phyloP scores from a whole-genome alignment of 2,113 vertebrate species.

The Gallinago paraguaiae region DNA sequence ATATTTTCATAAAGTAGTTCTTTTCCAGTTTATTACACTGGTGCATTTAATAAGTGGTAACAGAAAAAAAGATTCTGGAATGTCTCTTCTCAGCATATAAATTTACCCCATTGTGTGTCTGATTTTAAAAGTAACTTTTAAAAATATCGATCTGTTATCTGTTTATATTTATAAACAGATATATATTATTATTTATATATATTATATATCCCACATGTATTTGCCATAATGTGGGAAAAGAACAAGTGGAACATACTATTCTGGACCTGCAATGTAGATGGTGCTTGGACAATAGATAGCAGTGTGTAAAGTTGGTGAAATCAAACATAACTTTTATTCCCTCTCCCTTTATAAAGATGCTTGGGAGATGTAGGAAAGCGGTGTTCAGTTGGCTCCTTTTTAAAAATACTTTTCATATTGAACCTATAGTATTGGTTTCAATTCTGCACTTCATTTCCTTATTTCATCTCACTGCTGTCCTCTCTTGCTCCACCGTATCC shows the following conservation, averaged over 20 bases:
- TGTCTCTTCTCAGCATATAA: not conserved
- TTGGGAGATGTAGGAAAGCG: not conserved
- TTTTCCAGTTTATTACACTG: not conserved
- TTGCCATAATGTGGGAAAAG: not conserved
- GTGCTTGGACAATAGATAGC: not conserved
- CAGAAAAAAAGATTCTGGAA: not conserved
- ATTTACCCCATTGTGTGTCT: not conserved
- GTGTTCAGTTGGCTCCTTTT: not conserved
- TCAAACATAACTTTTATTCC: not conserved
- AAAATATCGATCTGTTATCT: not conserved
- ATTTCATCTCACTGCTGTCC: not conserved
- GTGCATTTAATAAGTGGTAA: not conserved
- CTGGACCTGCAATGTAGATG: not conserved
- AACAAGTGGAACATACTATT: not conserved
- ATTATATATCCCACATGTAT: too few relatives aligned
- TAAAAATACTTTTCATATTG: not conserved
- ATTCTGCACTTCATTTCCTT: not conserved
- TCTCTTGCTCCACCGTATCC: not conserved
- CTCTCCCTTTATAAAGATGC: not conserved
- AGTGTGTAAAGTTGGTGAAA: not conserved
- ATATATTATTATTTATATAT: too few relatives aligned
- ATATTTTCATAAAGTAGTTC: not conserved
- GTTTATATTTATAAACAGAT: not conserved
- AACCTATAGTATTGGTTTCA: not conserved
- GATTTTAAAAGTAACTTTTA: not conserved